Base-by-base conservation (phyloP, 2,888 invertebrate species). In the Scaptomyza tumidula region DNA sequence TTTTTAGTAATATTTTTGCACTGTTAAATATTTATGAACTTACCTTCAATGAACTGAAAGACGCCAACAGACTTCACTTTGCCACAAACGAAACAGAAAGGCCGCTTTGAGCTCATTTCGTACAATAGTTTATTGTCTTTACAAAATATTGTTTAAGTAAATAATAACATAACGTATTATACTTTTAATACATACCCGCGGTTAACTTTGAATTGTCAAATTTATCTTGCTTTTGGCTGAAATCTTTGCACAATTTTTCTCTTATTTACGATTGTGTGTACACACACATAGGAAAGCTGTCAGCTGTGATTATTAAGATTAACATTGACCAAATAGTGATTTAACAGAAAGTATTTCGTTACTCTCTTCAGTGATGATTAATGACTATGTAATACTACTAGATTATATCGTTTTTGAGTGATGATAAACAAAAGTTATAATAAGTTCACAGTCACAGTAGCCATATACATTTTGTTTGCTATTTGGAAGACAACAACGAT, bases 31-130 rank as follows among this genome's bases (percentile, higher is more conserved):
- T 19, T 19, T 0, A 43, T 19, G 3, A 37, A 49, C 62, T 59
- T 62, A 10, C 63, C 65, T 49, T 63, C 69, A 44, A 63, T 58
- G 14, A 86, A 76, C 66, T 86, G 82, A 49, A 78, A 76, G 24
- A 71, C 85, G 19, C 85, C 87, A 50, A 84, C 86, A 9, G 87
- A 60, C 62, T 83, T 86, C 1, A 67, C 31, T 54, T 86, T 83
- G 16, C 82, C 82, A 57, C 82, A 83, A 52, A 83, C 76, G 44
- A 83, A 83, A 69, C 82, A 83, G 54, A 81, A 76, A 6, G 73
- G 76, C 6, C 87, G 71, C 14, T 59, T 27, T 49, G 59, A 7
- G 27, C 58, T 75, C 74, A 75, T 75, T 39, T n/a, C 49, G 13
- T 2, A 27, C n/a, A 6, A 6, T 57, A 14, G 11, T 14, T 14